These are phyloP conservation scores for Odontomachus brunneus DNA, from an alignment of 1,140 invertebrate species.

Conservation along the genomic window DNA sequence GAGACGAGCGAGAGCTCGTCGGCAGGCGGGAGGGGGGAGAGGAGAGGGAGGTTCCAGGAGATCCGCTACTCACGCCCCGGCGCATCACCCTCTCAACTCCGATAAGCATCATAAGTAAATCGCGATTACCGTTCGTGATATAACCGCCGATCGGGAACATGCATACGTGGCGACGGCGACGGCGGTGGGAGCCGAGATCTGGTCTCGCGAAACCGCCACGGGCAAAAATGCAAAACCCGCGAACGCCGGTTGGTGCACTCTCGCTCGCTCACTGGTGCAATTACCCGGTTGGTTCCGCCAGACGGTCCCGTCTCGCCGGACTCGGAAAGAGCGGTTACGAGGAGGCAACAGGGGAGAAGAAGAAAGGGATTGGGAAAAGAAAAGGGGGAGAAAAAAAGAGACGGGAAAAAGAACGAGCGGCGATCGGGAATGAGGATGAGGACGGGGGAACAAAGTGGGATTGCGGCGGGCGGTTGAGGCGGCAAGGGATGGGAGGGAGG, in stretches of 20 bases:
- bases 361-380: background rate
- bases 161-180: background rate
- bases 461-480: too few relatives aligned
- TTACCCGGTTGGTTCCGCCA: conserved; percentile 73
- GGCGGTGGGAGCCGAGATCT: conserved; percentile 43
- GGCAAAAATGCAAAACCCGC: conserved; percentile 73
- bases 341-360: background rate
- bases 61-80: conserved; percentile 64
- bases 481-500: background rate
- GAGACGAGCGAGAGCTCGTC: too few relatives aligned
- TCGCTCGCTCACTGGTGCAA: conserved; percentile 67
- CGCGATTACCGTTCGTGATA: conserved; percentile 69
- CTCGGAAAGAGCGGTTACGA: conserved; percentile 25
- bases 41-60: conserved; percentile 22
- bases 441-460: too few relatives aligned
- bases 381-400: background rate
- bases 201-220: conserved; percentile 66
- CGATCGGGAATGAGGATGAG: conserved; percentile 21
- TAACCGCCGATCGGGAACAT: conserved; percentile 61
- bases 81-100: conserved; percentile 13
- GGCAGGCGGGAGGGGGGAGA: too few relatives aligned
- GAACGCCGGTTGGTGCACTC: conserved; percentile 49
- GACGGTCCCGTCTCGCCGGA: conserved; percentile 33
- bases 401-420: background rate
- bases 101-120: conserved; percentile 78